Percentiles rank a stretch among this genome's conserved stretches.
Conservation (phyloP, 1,140 invertebrate species). For the Laupala kohalensis region DNA sequence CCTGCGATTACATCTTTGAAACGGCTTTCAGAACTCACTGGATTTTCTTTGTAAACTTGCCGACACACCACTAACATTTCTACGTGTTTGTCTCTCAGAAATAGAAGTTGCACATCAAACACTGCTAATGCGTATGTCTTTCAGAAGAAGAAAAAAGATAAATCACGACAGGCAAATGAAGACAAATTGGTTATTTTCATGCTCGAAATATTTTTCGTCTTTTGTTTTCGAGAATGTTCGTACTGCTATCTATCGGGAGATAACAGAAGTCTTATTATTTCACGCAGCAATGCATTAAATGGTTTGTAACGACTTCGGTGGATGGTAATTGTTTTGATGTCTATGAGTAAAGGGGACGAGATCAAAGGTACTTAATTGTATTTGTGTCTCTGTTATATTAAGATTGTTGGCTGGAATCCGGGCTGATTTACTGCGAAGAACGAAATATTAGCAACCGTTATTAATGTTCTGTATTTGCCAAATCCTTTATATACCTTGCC, state of each 20-base stretch:
- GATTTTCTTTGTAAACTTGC: neutral
- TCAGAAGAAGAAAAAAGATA: neutral
- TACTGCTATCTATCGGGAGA: neutral
- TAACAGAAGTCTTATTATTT: neutral
- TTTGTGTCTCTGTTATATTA: neutral
- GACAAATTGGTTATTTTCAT: neutral
- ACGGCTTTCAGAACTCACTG: neutral
- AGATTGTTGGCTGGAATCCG: neutral
- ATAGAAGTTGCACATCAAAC: neutral
- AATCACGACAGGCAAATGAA: too few species aligned
- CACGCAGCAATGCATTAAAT: neutral
- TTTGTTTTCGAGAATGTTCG: neutral
- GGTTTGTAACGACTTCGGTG: neutral
- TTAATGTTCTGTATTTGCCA: neutral
- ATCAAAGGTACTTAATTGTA: neutral
- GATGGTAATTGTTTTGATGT: neutral
- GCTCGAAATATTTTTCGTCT: neutral
- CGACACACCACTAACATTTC: too few species aligned
- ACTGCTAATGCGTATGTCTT: neutral
- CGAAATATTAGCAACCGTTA: neutral
- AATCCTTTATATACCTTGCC: neutral
- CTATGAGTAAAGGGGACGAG: neutral
- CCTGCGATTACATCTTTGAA: neutral
- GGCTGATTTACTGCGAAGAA: neutral
- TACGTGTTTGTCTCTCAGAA: neutral